Conservation (phyloP, 2,797 vertebrate genomes). For the Onychomys arenicola region DNA sequence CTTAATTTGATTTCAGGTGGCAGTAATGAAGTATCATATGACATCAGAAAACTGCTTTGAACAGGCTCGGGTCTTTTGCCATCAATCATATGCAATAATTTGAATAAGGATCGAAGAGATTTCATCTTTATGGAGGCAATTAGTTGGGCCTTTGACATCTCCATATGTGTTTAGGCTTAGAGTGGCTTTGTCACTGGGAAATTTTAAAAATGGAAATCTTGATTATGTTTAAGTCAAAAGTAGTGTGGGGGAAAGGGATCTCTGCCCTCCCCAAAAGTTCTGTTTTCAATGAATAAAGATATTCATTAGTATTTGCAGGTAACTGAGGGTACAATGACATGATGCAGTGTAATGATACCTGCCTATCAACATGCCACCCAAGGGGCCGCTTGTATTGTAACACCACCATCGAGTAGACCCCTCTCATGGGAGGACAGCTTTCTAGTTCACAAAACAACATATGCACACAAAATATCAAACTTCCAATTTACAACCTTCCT, state of each 20-base stretch:
- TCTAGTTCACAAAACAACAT: not conserved
- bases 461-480: not conserved
- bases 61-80: conserved; percentile 13
- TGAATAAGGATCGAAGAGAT: conserved; percentile 65
- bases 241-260: not conserved
- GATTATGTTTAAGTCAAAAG: conserved; percentile 53
- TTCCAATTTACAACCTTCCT: not conserved
- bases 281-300: not conserved
- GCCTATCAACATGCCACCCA: not conserved
- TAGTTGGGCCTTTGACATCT: conserved; percentile 43
- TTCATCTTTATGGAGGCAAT: conserved; percentile 60
- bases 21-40: conserved; percentile 26
- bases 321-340: not conserved
- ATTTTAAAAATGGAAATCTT: conserved; percentile 51
- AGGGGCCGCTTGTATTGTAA: not conserved
- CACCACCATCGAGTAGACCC: not conserved
- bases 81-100: conserved; percentile 53
- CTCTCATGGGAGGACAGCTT: not conserved
- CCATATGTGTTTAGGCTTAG: conserved; percentile 21
- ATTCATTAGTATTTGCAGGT: not conserved
- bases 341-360: not conserved
- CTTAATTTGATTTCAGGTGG: conserved; percentile 67
- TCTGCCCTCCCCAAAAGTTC: not conserved
- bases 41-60: conserved; percentile 53
- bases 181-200: not conserved